Evolutionary conservation across 2,113 vertebrate species (phyloP).

Genomic region (Ptyas mucosa): DNA sequence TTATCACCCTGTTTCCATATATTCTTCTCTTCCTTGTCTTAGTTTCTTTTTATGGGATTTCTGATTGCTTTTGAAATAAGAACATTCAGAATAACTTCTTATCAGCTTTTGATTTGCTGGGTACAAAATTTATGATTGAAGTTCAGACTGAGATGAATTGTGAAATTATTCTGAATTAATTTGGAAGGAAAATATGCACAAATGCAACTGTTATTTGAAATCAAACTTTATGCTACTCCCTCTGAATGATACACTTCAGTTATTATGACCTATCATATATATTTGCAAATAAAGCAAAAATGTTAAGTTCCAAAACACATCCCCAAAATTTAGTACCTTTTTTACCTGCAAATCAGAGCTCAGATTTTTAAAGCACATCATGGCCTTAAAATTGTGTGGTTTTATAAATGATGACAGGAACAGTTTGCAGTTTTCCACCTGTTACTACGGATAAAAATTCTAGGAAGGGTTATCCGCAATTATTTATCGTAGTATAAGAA

Average conservation of each 20-base stretch:
- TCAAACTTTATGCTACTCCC: rapidly evolving
- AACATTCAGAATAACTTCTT: background rate
- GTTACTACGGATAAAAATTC: background rate
- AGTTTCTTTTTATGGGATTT: background rate
- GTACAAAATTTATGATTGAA: background rate
- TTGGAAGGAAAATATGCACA: background rate
- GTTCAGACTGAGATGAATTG: background rate
- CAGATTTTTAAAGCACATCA: background rate
- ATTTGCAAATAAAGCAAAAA: background rate
- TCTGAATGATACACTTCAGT: rapidly evolving
- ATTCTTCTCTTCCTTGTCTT: rapidly evolving
- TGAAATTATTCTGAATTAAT: background rate
- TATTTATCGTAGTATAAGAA: background rate
- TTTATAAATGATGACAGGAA: background rate
- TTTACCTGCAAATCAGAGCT: background rate
- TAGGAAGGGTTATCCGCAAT: background rate
- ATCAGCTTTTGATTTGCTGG: background rate
- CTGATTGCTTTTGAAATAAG: background rate
- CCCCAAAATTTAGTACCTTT: background rate
- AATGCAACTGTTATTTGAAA: background rate
- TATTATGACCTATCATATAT: background rate
- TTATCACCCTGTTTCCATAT: background rate
- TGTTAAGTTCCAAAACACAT: background rate
- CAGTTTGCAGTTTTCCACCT: background rate
- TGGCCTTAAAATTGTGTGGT: background rate